These are phyloP conservation scores for Nematopogon swammerdamellus DNA, from an alignment of 2,888 invertebrate genomes.

Conservation along the genomic window DNA sequence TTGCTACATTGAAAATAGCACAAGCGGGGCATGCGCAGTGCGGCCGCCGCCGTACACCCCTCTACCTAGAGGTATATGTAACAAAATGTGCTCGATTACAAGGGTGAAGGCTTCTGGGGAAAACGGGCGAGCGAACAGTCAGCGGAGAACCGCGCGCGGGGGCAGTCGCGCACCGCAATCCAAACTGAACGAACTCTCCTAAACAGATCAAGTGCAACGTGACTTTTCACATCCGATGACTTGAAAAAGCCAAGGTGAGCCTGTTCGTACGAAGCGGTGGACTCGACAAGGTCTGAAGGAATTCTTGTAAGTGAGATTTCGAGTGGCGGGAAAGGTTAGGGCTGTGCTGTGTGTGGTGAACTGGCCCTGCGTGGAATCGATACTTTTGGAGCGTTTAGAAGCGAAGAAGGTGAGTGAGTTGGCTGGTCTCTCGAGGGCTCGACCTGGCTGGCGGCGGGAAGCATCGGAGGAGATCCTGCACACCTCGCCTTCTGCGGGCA, in stretches of 20 bases:
- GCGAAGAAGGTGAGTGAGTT: neutral
- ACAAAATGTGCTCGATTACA: constrained; percentile 49
- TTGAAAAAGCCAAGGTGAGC: no score
- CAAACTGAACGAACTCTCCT: neutral
- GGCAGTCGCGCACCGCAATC: constrained; percentile 21
- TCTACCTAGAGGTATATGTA: neutral
- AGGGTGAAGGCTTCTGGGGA: constrained; percentile 54
- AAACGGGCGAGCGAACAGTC: constrained; percentile 43
- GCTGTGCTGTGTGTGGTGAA: constrained; percentile 51
- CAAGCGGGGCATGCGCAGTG: neutral
- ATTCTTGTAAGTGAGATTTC: constrained; percentile 23
- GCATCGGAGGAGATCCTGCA: no score
- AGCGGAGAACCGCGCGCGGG: constrained; percentile 29
- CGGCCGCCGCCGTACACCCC: neutral
- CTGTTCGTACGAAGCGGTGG: no score
- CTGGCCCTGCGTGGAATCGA: constrained; percentile 28
- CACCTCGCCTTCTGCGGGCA: no score
- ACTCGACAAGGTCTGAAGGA: neutral
- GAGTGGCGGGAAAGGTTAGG: constrained; percentile 56
- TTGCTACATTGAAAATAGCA: neutral
- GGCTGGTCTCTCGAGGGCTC: neutral
- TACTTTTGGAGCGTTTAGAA: constrained; percentile 40
- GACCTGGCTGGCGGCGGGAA: no score
- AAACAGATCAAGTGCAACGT: neutral
- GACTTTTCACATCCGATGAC: neutral